Evolutionary conservation across 2,113 vertebrate species (phyloP).

Genomic region (Orcinus orca): DNA sequence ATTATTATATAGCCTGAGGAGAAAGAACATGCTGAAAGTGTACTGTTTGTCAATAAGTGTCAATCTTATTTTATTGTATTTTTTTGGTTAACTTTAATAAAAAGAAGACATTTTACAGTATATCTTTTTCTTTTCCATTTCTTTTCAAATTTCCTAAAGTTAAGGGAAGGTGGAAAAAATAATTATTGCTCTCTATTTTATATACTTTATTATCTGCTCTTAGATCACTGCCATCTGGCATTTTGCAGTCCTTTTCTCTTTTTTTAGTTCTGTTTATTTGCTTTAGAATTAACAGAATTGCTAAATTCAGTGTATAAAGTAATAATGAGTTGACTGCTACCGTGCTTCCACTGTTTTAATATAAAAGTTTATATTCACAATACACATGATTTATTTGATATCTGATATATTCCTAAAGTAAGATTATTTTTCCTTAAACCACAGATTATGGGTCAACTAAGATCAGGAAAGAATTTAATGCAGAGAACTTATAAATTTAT

Average conservation of each 20-base stretch:
- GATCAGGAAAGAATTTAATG: conserved; percentile 32
- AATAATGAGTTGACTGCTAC: not conserved
- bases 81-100: conserved; percentile 31
- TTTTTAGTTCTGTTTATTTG: conserved; percentile 15
- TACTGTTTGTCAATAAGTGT: conserved; percentile 31
- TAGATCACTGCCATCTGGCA: not conserved
- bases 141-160: conserved; percentile 51
- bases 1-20: conserved; percentile 81
- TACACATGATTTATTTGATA: not conserved
- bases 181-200: not conserved
- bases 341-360: conserved; percentile 4
- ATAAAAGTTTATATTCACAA: not conserved
- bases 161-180: conserved; percentile 12
- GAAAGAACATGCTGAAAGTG: conserved; percentile 65
- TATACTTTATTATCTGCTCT: not conserved
- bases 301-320: conserved; percentile 16
- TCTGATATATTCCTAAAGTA: not conserved
- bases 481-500: not conserved
- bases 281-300: conserved; percentile 48
- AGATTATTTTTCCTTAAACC: conserved; percentile 9
- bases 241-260: not conserved
- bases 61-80: conserved; percentile 7
- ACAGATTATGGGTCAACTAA: not conserved
- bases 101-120: not conserved
- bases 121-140: conserved; percentile 46